These are phyloP conservation scores for Colinus virginianus DNA, from an alignment of 2,113 vertebrate species.

Conservation along the genomic window DNA sequence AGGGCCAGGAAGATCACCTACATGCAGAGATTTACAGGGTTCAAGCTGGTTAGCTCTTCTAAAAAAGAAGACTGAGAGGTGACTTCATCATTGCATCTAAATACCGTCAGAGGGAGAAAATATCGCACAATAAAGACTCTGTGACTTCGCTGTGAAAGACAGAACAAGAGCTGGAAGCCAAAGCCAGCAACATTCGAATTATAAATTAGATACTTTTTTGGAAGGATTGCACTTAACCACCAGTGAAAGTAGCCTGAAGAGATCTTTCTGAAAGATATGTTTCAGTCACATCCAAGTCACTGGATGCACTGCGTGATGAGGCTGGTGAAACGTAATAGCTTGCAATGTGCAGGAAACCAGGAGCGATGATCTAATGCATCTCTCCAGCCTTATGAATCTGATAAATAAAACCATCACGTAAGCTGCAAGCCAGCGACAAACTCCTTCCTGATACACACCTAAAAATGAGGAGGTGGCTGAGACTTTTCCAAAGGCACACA, in stretches of 20 bases:
- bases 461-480: not conserved
- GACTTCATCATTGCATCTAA: not conserved
- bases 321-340: not conserved
- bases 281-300: not conserved
- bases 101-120: conserved; percentile 20
- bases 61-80: conserved; percentile 15
- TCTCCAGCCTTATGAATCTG: not conserved
- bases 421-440: not conserved
- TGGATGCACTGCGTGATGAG: not conserved
- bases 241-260: conserved; percentile 27
- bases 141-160: not conserved
- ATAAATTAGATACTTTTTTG: conserved; percentile 19
- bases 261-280: not conserved
- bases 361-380: not conserved
- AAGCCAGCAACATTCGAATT: conserved; percentile 6
- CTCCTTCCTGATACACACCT: not conserved
- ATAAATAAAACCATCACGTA: conserved; percentile 13
- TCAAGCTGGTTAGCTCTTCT: conserved; percentile 29
- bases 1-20: not conserved
- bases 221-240: conserved; percentile 3
- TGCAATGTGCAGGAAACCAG: conserved; percentile 24
- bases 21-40: conserved; percentile 23
- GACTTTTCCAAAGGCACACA: not conserved
- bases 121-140: not conserved
- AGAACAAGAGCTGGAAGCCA: conserved; percentile 34